A percentile compares a stretch with the other conserved stretches of the same genome.
phyloP scores from a whole-genome alignment of 2,888 invertebrate genomes.

The Silvanus unidentatus region DNA sequence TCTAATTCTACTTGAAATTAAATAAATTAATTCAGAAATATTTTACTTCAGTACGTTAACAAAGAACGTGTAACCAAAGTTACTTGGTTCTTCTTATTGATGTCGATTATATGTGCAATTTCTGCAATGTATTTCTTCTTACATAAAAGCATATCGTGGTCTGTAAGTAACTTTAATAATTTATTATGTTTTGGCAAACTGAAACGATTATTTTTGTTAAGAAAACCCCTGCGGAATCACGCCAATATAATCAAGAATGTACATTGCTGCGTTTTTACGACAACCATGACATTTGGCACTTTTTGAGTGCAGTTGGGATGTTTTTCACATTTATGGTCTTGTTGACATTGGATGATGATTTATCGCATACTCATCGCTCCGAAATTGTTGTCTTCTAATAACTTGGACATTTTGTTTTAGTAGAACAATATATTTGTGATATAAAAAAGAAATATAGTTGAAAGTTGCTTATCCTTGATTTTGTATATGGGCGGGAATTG shows the following conservation, averaged over 20 bases:
- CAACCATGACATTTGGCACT: slow-evolving; percentile 81
- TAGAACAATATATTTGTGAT: too few species aligned
- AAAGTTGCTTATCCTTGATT: too few species aligned
- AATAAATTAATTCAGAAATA: slow-evolving; percentile 3
- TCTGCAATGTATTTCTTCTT: slow-evolving; percentile 68
- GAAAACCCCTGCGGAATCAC: slow-evolving; percentile 68
- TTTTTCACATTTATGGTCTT: slow-evolving; percentile 80
- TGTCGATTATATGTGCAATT: slow-evolving; percentile 62
- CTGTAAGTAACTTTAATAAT: too few species aligned
- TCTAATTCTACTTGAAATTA: too few species aligned
- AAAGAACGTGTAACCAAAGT: slow-evolving; percentile 58
- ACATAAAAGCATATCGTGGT: slow-evolving; percentile 64
- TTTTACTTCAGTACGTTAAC: slow-evolving; percentile 52
- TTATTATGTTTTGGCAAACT: not conserved
- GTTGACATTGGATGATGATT: slow-evolving; percentile 72
- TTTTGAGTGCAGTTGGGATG: slow-evolving; percentile 70
- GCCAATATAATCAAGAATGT: slow-evolving; percentile 67
- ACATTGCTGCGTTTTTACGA: slow-evolving; percentile 68
- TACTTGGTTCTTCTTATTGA: slow-evolving; percentile 58
- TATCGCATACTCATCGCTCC: slow-evolving; percentile 59
- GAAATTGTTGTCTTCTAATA: slow-evolving; percentile 73
- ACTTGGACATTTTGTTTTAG: too few species aligned
- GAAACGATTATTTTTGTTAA: slow-evolving; percentile 25
- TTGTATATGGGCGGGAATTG: slow-evolving; percentile 12
- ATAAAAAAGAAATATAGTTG: not conserved